Evolutionary conservation across 2,797 vertebrate genomes (phyloP).

Genomic region (Cichlasoma orientale): DNA sequence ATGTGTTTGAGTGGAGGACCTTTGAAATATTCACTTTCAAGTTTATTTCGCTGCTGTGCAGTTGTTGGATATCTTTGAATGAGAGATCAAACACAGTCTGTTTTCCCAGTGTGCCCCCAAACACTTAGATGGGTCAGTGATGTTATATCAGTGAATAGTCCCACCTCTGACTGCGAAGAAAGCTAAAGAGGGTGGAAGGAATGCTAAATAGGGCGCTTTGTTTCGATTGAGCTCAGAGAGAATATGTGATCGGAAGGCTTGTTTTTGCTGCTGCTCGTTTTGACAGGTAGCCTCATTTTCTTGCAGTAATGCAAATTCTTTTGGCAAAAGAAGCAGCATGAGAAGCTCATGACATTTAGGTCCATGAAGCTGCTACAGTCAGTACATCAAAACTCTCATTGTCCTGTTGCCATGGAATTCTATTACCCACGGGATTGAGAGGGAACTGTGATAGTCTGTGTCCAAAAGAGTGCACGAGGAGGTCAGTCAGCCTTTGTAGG

Average conservation of each 20-base stretch:
- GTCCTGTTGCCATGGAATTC: neutral
- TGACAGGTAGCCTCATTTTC: constrained; percentile 14
- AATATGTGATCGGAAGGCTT: neutral
- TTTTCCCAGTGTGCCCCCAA: neutral
- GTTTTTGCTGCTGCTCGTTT: neutral
- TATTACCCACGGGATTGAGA: no score
- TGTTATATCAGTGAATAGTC: neutral
- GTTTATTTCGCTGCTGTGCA: neutral
- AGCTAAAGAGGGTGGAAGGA: neutral
- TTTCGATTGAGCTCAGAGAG: neutral
- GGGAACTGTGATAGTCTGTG: neutral
- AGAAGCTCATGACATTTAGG: neutral
- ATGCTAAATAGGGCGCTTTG: neutral
- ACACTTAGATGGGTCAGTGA: neutral
- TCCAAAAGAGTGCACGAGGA: constrained; percentile 1
- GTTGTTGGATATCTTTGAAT: neutral
- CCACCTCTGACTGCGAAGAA: neutral
- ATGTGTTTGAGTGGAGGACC: neutral
- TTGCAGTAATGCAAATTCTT: constrained; percentile 5
- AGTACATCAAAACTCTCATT: neutral
- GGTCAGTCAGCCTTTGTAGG: neutral
- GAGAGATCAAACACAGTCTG: neutral
- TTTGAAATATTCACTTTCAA: constrained; percentile 1
- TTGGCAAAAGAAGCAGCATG: neutral
- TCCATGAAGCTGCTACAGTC: neutral